Base-by-base conservation (phyloP, 1,140 invertebrate species). In the Drosophila ficusphila region DNA sequence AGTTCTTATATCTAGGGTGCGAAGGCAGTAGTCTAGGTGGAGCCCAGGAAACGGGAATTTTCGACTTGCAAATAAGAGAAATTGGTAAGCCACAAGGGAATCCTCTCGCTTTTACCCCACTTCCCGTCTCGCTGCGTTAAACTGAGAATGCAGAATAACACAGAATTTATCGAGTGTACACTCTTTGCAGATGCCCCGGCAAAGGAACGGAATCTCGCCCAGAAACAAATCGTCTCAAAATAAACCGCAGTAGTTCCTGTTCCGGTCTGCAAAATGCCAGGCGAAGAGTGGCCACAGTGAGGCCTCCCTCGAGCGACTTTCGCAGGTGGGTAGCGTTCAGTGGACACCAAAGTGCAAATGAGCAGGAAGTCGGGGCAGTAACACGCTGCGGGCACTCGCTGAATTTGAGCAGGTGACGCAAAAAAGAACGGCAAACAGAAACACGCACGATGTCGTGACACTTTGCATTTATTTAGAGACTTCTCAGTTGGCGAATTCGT, bases 381-480 rank as follows among this genome's bases (percentile, higher is more conserved):
- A 46, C 42, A 27, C 42, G 21, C 23, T 14, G 42, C 42, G 16
- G 23, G 4, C 46, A 67, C 64, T 68, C 64, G 64, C 61, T 67
- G 21, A 68, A 67, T 61, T 65, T 41, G 44, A 27, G 25, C 34
- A 41, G 19, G 33, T 65, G 42, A 51, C 62, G 62, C 64, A 67
- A 65, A 67, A 67, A 64, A 42, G 18, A 39, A 38, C 4, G 36
- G 21, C 33, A 39, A 21, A 18, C 52, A 21, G 12, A 44, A 38
- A 31, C 53, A 57, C 42, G 41, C 41, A 47, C 41, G 41, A 47
- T 23, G 34, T 21, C 53, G 53, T 47, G 21, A 38, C 61, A 39
- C 31, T 65, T 64, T 64, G 57, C 61, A 65, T 51, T 65, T 48
- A 25, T 49, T 18, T 41, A 64, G 48, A 47, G 29, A 62, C 46